These are phyloP conservation scores for Zaprionus inermis DNA, from an alignment of 1,140 invertebrate species.

Conservation along the genomic window DNA sequence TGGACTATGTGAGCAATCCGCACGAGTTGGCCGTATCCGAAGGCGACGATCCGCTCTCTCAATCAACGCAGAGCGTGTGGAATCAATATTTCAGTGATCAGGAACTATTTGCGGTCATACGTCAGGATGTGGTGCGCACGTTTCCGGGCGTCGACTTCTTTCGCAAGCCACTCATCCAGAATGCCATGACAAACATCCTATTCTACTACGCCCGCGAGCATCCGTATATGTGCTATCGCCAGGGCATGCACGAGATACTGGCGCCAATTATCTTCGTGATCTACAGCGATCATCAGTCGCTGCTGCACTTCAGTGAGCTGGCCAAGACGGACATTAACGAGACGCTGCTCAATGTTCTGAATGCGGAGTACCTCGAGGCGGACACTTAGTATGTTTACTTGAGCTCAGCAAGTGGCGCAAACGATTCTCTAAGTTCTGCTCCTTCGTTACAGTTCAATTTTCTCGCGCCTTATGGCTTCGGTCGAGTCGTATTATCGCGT, in stretches of 20 bases:
- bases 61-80: constrained; percentile 88
- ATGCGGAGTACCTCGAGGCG: constrained; percentile 88
- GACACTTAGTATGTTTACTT: constrained; percentile 89
- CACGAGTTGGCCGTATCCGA: constrained; percentile 56
- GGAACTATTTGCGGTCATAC: constrained; percentile 89
- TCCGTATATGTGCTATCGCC: constrained; percentile 89
- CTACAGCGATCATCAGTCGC: constrained; percentile 89
- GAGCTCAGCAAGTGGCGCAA: not conserved
- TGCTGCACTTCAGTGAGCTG: constrained; percentile 84
- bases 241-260: constrained; percentile 94
- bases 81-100: constrained; percentile 92
- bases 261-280: constrained; percentile 91
- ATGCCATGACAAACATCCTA: constrained; percentile 87
- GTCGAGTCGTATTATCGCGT: constrained; percentile 90
- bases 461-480: constrained; percentile 89
- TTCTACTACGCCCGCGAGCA: constrained; percentile 91
- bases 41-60: constrained; percentile 78
- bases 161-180: constrained; percentile 87
- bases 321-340: constrained; percentile 82
- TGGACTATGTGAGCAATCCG: constrained; percentile 80
- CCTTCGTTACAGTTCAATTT: constrained; percentile 87
- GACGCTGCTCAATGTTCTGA: constrained; percentile 86
- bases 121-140: constrained; percentile 92
- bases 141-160: constrained; percentile 93
- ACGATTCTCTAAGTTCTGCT: not conserved